Conservation (phyloP, 23 tunicate species). For the Phallusia fumigata region DNA sequence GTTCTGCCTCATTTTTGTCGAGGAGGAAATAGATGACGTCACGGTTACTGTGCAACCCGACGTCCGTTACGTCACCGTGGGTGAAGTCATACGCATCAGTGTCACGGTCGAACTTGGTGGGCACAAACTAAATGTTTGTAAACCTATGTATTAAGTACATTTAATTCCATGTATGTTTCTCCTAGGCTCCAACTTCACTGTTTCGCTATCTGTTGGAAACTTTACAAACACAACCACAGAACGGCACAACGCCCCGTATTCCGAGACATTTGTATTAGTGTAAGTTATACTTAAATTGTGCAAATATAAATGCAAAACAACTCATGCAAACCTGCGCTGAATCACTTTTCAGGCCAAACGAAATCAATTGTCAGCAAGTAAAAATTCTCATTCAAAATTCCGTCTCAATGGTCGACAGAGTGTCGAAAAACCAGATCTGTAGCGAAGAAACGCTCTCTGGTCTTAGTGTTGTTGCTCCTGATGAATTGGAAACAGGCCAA, state of each 20-base stretch:
- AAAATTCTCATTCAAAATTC: conserved; percentile 18
- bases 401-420: not conserved
- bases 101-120: conserved; percentile 29
- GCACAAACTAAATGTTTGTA: not conserved
- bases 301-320: no score
- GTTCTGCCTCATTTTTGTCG: conserved; percentile 29
- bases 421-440: conserved; percentile 6
- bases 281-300: not conserved
- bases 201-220: conserved; percentile 36
- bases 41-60: conserved; percentile 1
- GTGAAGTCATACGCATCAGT: conserved; percentile 14
- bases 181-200: conserved; percentile 44
- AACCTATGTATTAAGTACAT: not conserved
- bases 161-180: not conserved
- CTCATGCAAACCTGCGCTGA: no score
- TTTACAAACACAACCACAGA: not conserved
- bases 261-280: not conserved
- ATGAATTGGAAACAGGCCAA: conserved; percentile 5
- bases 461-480: conserved; percentile 12
- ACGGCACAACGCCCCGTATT: conserved; percentile 11
- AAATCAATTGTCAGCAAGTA: conserved; percentile 17
- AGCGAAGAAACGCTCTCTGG: conserved; percentile 39
- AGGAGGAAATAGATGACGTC: conserved; percentile 29
- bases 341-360: conserved; percentile 13
- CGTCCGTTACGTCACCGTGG: conserved; percentile 15